These are phyloP conservation scores for Olivierus martensii DNA, from an alignment of 1,140 invertebrate species.

Conservation along the genomic window DNA sequence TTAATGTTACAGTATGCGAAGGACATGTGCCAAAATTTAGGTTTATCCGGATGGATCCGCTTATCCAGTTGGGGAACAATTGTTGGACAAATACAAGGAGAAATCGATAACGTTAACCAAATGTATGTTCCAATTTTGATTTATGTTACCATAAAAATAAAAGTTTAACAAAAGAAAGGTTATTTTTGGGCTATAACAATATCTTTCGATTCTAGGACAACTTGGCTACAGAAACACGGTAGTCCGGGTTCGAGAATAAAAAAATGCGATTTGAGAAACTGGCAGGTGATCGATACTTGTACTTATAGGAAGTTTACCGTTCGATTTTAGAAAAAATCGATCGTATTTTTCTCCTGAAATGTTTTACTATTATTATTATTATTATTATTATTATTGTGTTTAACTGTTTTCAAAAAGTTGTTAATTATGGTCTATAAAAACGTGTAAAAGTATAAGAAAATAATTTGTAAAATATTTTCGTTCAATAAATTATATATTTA, in stretches of 20 bases:
- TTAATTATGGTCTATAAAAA: no score
- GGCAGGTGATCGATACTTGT: constrained; percentile 55
- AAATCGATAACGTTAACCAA: background rate
- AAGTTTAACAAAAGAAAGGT: no score
- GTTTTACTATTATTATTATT: no score
- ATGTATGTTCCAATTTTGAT: no score
- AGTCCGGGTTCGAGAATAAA: constrained; percentile 72
- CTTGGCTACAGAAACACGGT: constrained; percentile 67
- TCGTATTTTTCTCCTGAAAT: no score
- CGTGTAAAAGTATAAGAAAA: no score
- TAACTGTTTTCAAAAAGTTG: no score
- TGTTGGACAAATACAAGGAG: background rate
- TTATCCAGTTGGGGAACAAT: background rate
- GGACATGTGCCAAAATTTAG: background rate
- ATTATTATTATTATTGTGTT: no score
- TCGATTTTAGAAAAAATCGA: constrained; percentile 47
- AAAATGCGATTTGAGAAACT: constrained; percentile 61
- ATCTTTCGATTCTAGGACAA: constrained; percentile 41
- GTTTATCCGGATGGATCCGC: background rate
- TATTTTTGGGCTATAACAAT: no score
- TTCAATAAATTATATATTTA: no score
- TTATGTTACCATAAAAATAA: no score
- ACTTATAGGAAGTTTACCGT: constrained; percentile 68
- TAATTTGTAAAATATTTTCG: no score
- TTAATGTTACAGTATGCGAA: background rate